A percentile compares a stretch with the other conserved stretches of the same genome.
phyloP scores from a whole-genome alignment of 1,140 invertebrate genomes.

The Vanessa atalanta region DNA sequence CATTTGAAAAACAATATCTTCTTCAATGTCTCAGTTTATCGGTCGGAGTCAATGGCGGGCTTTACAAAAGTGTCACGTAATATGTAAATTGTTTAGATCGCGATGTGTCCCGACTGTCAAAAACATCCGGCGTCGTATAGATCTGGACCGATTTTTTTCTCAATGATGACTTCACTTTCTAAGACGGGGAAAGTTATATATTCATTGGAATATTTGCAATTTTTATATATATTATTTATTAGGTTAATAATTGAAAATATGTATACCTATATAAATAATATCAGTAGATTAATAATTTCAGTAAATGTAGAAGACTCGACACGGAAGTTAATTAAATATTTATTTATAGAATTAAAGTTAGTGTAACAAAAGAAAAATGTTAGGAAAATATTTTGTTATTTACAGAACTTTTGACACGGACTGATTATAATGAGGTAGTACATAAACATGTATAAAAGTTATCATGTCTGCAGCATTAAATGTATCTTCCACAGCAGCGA shows the following conservation, averaged over 20 bases:
- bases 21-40: slow-evolving; percentile 75
- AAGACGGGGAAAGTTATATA: neutral
- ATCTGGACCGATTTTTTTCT: slow-evolving; percentile 65
- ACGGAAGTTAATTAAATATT: neutral
- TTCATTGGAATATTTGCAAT: no score
- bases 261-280: no score
- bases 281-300: neutral
- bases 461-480: neutral
- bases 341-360: neutral
- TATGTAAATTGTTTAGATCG: slow-evolving; percentile 79
- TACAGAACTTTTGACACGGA: neutral
- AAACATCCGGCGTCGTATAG: slow-evolving; percentile 61
- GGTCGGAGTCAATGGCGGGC: slow-evolving; percentile 69
- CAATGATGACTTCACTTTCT: slow-evolving; percentile 66
- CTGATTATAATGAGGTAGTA: neutral
- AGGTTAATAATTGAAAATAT: no score
- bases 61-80: slow-evolving; percentile 78
- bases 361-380: neutral
- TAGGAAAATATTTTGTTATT: neutral
- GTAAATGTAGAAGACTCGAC: neutral
- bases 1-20: slow-evolving; percentile 76
- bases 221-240: no score
- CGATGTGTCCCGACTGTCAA: slow-evolving; percentile 78
- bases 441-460: neutral
- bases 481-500: slow-evolving; percentile 27